A percentile compares a stretch with the other conserved stretches of the same genome.
Conservation (phyloP, 1,140 invertebrate genomes). For the Apis laboriosa region DNA sequence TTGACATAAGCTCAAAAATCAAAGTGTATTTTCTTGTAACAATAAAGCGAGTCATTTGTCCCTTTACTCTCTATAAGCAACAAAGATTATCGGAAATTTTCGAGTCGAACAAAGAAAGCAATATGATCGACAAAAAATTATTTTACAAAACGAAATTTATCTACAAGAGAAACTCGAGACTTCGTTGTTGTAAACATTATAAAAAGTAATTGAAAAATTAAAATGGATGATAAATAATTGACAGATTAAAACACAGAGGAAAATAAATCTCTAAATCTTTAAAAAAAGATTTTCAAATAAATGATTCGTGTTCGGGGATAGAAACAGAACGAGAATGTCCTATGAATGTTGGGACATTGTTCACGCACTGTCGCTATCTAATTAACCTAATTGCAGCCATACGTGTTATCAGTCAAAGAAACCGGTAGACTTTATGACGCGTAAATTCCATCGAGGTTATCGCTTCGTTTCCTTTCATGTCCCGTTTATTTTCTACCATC, state of each 20-base stretch:
- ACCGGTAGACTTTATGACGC: constrained; percentile 19
- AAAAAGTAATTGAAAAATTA: too few relatives aligned
- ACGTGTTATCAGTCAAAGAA: constrained; percentile 35
- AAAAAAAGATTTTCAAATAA: too few relatives aligned
- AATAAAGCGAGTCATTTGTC: neutral
- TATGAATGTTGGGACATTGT: neutral
- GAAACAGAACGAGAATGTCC: too few relatives aligned
- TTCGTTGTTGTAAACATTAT: too few relatives aligned
- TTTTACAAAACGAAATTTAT: too few relatives aligned
- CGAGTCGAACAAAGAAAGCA: neutral
- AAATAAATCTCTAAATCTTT: too few relatives aligned
- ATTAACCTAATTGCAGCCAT: constrained; percentile 32
- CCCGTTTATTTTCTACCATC: neutral
- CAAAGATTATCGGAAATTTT: neutral
- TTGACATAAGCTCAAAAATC: neutral
- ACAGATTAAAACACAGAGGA: too few relatives aligned
- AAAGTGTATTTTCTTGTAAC: neutral
- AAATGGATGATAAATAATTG: too few relatives aligned
- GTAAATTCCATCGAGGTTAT: constrained; percentile 24
- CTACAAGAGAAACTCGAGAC: too few relatives aligned
- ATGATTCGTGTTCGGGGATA: too few relatives aligned
- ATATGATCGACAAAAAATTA: neutral
- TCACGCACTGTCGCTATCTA: constrained; percentile 22
- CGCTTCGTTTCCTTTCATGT: constrained; percentile 1
- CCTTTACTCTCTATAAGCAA: neutral